Base-by-base conservation (phyloP, 2,797 vertebrate species). In the Gymnocypris eckloni region DNA sequence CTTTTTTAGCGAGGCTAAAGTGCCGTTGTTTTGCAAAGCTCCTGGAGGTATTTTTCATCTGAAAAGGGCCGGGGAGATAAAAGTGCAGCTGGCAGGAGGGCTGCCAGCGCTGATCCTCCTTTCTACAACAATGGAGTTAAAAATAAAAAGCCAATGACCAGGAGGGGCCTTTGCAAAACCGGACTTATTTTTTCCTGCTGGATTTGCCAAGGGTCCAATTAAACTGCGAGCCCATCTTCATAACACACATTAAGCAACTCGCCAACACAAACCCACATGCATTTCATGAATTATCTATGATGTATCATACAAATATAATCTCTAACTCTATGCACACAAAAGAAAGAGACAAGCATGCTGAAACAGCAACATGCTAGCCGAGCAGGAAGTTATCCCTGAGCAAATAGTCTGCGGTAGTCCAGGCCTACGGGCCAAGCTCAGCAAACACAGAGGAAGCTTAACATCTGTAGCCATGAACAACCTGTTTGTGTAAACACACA, bases 401-500 rank as follows among this genome's bases (percentile, higher is more conserved):
- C 67, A 86, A 86, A 87, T 69, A 81, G 77, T 86, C 79, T 89
- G 84, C 79, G 81, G 84, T 88, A 87, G 90, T 85, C 64, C 83
- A 86, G 86, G 81, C 87, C 87, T 71, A 67, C 12, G 78, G 75
- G 88, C 90, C 89, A 88, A 90, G 61, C 86, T 85, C 82, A 56
- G 84, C 83, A 75, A 89, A 89, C 89, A 86, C 71, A 22, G 79
- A 83, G 89, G 82, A 91, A 86, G 89, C 89, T 88, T 76, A 86
- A 88, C 90, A 92, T 91, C 90, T 90, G 90, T 25, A 89, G 84
- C 84, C 79, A 87, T 88, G 86, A 91, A 90, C 89, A 91, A 91
- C 89, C 91, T 91, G 89, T 92, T 92, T 92, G 86, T 88, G 87
- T 90, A 92, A 91, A 91, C 90, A 91, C 88, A 89, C 85, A 87